Conservation (phyloP, 2,113 vertebrate genomes). For the Zapus hudsonius region DNA sequence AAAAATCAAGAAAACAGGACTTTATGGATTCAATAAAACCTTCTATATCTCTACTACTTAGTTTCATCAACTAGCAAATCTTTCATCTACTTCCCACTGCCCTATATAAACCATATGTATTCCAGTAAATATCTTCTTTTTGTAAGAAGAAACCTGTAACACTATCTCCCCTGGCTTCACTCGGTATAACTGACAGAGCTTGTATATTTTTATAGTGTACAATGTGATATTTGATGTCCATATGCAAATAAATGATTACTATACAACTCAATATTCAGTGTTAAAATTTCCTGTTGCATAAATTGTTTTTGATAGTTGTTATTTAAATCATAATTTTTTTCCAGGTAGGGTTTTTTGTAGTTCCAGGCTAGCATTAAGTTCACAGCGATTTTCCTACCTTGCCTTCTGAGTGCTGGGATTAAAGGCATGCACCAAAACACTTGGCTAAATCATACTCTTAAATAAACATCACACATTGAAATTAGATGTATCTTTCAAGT, state of each 20-base stretch:
- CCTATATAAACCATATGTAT: slow-evolving; percentile 12
- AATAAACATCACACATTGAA: not conserved
- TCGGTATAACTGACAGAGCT: not conserved
- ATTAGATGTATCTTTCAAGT: not conserved
- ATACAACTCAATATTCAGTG: not conserved
- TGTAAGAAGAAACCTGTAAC: not conserved
- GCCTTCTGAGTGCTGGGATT: too few species aligned
- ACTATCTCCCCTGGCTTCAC: not conserved
- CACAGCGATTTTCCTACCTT: too few species aligned
- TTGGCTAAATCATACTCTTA: slow-evolving; percentile 20
- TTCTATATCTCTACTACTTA: not conserved
- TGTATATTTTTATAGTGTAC: not conserved
- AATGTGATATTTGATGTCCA: not conserved
- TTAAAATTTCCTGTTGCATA: slow-evolving; percentile 31
- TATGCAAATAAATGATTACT: not conserved
- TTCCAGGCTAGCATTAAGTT: too few species aligned
- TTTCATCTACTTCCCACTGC: not conserved
- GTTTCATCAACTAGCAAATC: slow-evolving; percentile 1
- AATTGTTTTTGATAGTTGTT: slow-evolving; percentile 2
- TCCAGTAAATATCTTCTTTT: not conserved
- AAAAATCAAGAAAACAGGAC: slow-evolving; percentile 6
- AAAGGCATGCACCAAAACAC: too few species aligned
- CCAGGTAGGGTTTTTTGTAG: too few species aligned
- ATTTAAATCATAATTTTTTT: too few species aligned
- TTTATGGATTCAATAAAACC: not conserved